Evolutionary conservation across 2,797 vertebrate genomes (phyloP).

Genomic region (Rhabdophis nuchalis): DNA sequence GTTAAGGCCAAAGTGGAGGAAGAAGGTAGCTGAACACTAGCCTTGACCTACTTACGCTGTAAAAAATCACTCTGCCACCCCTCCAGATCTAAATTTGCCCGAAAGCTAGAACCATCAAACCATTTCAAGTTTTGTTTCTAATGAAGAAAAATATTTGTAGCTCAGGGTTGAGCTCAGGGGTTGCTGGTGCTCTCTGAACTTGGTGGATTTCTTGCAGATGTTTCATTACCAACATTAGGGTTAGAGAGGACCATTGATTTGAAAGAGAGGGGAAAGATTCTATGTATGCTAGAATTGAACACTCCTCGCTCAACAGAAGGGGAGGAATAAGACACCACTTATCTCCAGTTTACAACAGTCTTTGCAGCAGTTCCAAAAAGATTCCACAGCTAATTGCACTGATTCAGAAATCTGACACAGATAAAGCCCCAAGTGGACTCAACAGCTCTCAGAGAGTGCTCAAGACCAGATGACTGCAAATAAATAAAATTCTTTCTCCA

Average conservation of each 20-base stretch:
- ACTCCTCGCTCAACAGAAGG: neutral
- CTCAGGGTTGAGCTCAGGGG: neutral
- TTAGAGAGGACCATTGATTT: neutral
- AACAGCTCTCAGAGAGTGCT: no score
- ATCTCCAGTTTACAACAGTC: neutral
- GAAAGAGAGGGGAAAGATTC: neutral
- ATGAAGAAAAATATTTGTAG: neutral
- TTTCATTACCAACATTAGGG: neutral
- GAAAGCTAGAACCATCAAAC: neutral
- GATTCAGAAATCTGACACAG: neutral
- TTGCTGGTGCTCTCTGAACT: neutral
- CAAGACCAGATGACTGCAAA: no score
- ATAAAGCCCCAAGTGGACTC: no score
- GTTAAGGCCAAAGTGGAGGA: neutral
- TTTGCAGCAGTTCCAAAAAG: neutral
- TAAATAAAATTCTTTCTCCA: no score
- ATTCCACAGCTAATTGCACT: neutral
- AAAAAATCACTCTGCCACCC: neutral
- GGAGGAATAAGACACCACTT: neutral
- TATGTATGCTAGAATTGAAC: neutral
- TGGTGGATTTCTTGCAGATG: neutral
- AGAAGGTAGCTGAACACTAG: neutral
- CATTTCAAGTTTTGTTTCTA: neutral
- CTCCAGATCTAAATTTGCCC: neutral
- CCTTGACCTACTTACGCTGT: neutral